Evolutionary conservation across 2,888 invertebrate genomes (phyloP).

Genomic region (Acholoe squamosa): DNA sequence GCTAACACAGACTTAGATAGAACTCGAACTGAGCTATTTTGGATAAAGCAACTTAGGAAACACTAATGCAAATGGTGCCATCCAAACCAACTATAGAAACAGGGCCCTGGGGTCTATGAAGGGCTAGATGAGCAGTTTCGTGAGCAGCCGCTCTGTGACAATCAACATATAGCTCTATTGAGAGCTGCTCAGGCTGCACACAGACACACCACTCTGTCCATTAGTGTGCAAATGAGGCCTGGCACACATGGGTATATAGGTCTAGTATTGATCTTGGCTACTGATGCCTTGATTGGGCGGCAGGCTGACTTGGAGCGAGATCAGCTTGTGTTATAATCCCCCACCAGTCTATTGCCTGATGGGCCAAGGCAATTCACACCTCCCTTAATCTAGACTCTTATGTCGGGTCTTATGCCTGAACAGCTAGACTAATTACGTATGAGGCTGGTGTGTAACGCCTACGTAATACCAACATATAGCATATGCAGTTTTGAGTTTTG

Average conservation of each 20-base stretch:
- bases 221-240: background rate
- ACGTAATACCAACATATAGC: background rate
- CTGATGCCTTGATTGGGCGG: background rate
- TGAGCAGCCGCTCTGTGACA: conserved; percentile 19
- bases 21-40: no score
- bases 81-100: no score
- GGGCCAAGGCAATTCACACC: conserved; percentile 7
- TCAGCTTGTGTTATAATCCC: conserved; percentile 10
- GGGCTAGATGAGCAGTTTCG: background rate
- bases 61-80: no score
- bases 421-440: no score
- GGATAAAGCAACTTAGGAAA: no score
- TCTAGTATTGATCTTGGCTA: background rate
- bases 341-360: conserved; percentile 14
- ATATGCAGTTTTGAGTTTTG: no score
- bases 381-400: conserved; percentile 11
- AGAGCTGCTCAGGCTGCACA: background rate
- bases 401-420: background rate
- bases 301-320: background rate
- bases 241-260: conserved; percentile 7
- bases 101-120: no score
- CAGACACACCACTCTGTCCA: conserved; percentile 15
- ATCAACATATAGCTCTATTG: background rate
- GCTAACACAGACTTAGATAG: no score
- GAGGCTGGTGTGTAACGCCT: background rate